These are phyloP conservation scores for Heliconius hewitsoni DNA, from an alignment of 1,140 invertebrate genomes.

Conservation along the genomic window DNA sequence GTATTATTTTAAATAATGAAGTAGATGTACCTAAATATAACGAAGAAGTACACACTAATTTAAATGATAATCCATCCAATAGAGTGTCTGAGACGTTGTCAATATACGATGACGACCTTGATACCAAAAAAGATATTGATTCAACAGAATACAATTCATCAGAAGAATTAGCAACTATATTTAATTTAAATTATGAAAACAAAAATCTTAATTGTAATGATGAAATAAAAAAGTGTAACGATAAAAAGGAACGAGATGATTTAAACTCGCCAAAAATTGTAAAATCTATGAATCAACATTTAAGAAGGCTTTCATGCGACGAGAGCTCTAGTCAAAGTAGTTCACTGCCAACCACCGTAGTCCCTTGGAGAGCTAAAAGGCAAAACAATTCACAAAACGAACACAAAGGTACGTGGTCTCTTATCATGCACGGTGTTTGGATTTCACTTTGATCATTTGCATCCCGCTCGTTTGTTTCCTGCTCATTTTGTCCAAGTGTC, in stretches of 20 bases:
- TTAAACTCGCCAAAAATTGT: conserved; percentile 78
- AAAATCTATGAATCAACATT: conserved; percentile 73
- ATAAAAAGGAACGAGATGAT: conserved; percentile 58
- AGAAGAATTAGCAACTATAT: conserved; percentile 83
- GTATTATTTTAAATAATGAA: conserved; percentile 40
- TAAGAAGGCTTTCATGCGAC: conserved; percentile 72
- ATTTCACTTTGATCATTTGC: conserved; percentile 76
- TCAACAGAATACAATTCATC: conserved; percentile 84
- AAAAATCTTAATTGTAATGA: conserved; percentile 42
- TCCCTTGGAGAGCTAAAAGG: conserved; percentile 71
- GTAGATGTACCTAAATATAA: conserved; percentile 18
- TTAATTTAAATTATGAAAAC: conserved; percentile 68
- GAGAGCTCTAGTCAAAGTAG: conserved; percentile 70
- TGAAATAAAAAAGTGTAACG: conserved; percentile 47
- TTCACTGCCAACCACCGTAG: conserved; percentile 67
- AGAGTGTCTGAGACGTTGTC: conserved; percentile 63
- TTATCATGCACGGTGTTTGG: conserved; percentile 78
- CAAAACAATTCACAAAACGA: conserved; percentile 73
- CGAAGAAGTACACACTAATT: conserved; percentile 48
- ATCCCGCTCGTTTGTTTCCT: conserved; percentile 52
- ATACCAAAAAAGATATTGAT: conserved; percentile 71
- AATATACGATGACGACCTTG: conserved; percentile 72
- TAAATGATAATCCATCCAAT: conserved; percentile 56
- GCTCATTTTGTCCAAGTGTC: conserved; percentile 44
- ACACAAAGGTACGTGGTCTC: conserved; percentile 72